phyloP scores from a whole-genome alignment of 2,888 invertebrate species.

The Adela reaumurella region DNA sequence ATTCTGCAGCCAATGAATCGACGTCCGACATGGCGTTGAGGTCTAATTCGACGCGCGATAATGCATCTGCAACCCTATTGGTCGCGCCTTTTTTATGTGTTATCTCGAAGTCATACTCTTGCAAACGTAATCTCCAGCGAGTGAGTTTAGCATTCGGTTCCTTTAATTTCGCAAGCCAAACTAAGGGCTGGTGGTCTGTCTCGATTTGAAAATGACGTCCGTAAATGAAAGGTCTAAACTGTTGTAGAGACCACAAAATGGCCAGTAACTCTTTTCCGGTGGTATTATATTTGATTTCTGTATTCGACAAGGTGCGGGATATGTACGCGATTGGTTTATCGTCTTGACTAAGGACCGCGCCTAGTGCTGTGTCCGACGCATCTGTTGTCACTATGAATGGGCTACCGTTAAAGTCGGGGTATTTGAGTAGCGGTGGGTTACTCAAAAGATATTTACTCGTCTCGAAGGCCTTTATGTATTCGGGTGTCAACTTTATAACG shows the following conservation, averaged over 20 bases:
- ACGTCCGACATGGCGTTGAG: no score
- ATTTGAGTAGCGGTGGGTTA: background rate
- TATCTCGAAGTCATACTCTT: slow-evolving; percentile 1
- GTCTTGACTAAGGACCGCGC: background rate
- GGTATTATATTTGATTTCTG: background rate
- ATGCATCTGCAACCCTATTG: background rate
- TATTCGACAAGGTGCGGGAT: background rate
- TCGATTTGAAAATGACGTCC: background rate
- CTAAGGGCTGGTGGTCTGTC: slow-evolving; percentile 1
- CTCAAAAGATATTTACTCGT: background rate
- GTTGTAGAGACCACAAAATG: background rate
- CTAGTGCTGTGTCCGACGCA: background rate
- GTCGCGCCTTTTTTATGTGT: background rate
- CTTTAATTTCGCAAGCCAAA: background rate
- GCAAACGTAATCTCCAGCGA: background rate
- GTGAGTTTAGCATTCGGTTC: background rate
- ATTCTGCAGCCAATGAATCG: no score
- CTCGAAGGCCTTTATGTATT: background rate
- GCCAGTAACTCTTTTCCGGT: background rate
- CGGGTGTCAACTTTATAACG: background rate
- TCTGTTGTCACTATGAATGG: background rate
- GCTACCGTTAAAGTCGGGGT: background rate
- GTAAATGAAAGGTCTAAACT: slow-evolving; percentile 1
- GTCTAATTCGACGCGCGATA: background rate
- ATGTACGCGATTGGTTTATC: background rate